These are phyloP conservation scores for Thalassophryne amazonica DNA, from an alignment of 2,797 vertebrate genomes.

Conservation along the genomic window DNA sequence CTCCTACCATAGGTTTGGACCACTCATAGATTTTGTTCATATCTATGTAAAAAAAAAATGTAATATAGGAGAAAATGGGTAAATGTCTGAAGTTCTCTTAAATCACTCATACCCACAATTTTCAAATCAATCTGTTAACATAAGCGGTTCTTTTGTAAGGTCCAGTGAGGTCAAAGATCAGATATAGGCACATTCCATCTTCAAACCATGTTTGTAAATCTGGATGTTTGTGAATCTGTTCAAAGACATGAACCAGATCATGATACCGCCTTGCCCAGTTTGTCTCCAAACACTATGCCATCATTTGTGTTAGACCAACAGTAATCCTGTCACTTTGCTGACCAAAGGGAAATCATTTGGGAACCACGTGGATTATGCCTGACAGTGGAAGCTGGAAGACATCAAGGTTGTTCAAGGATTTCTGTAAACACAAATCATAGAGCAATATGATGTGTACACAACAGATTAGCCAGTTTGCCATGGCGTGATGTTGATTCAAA, in stretches of 20 bases:
- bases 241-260: neutral
- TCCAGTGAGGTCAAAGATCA: neutral
- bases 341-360: slow-evolving; percentile 12
- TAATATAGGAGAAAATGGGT: no score
- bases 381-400: neutral
- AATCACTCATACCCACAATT: no score
- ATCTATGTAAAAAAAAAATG: no score
- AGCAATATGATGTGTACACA: no score
- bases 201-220: neutral
- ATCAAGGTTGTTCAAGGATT: slow-evolving; percentile 43
- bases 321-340: slow-evolving; percentile 30
- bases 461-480: no score
- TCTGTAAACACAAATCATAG: neutral
- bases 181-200: neutral
- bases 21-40: no score
- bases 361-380: slow-evolving; percentile 40
- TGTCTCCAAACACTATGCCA: slow-evolving; percentile 5
- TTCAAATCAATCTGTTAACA: no score
- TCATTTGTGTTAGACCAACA: slow-evolving; percentile 25
- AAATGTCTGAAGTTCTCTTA: no score
- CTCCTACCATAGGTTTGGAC: no score
- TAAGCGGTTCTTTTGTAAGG: no score
- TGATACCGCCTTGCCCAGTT: slow-evolving; percentile 1
- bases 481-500: no score
- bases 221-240: neutral